Evolutionary conservation across 2,888 invertebrate genomes (phyloP).

Genomic region (Tenodera sinensis): DNA sequence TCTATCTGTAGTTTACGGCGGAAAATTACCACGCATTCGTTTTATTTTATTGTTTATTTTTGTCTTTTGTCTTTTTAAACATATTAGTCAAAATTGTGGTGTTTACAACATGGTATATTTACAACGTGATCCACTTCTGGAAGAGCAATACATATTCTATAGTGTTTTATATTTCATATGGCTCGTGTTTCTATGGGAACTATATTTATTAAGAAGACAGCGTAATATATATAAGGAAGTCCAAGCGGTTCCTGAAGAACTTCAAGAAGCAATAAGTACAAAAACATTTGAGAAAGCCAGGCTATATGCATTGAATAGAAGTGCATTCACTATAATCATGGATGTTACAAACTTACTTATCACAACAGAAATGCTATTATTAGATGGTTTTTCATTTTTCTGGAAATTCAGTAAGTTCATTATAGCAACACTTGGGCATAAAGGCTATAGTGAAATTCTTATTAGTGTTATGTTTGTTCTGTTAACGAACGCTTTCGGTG

Average conservation of each 20-base stretch:
- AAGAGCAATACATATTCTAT: conserved; percentile 2
- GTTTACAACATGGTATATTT: too few relatives aligned
- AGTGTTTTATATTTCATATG: conserved; percentile 6
- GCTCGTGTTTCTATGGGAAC: conserved; percentile 16
- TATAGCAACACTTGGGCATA: conserved; percentile 51
- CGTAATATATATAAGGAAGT: conserved; percentile 64
- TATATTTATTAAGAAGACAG: conserved; percentile 45
- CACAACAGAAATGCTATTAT: conserved; percentile 54
- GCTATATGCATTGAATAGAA: conserved; percentile 83
- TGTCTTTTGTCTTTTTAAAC: too few relatives aligned
- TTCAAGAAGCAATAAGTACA: conserved; percentile 71
- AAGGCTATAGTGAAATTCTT: conserved; percentile 63
- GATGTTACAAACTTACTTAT: conserved; percentile 70
- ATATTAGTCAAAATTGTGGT: too few relatives aligned
- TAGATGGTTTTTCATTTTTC: conserved; percentile 51
- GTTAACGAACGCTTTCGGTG: conserved; percentile 64
- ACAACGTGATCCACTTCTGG: too few relatives aligned
- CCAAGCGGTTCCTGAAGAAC: conserved; percentile 68
- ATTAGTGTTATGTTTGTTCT: conserved; percentile 78
- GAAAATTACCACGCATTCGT: too few relatives aligned
- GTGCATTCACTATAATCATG: conserved; percentile 71
- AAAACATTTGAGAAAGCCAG: conserved; percentile 90
- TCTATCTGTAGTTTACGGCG: too few relatives aligned
- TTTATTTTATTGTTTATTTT: too few relatives aligned
- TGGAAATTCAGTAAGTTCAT: conserved; percentile 70